Evolutionary conservation across 2,888 invertebrate species (phyloP), one percentile per base, ranked within the genome.

Genomic region (Stratiomys singularior): DNA sequence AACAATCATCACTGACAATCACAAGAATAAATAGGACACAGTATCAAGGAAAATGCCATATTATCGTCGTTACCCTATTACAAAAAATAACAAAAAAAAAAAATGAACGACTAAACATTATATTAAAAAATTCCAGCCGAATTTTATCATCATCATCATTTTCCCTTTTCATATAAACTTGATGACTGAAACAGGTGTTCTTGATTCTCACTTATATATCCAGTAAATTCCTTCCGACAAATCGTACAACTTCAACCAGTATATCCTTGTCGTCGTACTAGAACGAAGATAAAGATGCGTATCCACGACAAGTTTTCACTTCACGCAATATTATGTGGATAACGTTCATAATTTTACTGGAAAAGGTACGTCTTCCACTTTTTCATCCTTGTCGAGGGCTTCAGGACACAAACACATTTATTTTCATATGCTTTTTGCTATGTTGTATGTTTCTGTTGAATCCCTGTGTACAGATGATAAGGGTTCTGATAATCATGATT

Each of bases 171-270:
- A 37, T 60, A 56, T 56, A 5, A 37, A 37, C 37, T 37, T 74
- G 58, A 74, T 23, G 37, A 27, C 15, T 60, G 37, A 60, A 74
- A 74, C 74, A 74, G 74, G 74, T 74, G 74, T 74, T 74, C 74
- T 37, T 21, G 60, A 58, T 74, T 74, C 74, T 60, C 74, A 74
- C 74, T 74, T 28, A n/a, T 28, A n/a, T 37, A 66, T 47, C 23
- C 13, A n/a, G 25, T 46, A 69, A 69, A 69, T 69, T 69, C 47
- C 47, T 47, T 27, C 13, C 13, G 47, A 69, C 69, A 69, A 69
- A 69, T 69, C 69, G 27, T n/a, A 37, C 13, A n/a, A 27, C 28
- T 66, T 37, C 66, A 66, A 18, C 23, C 11, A 60, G 25, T 60
- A 60, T 15, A 25, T 60, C 18, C 69, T 21, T 52, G 46, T 69